These are phyloP conservation scores for Hesperophylax magnus DNA, from an alignment of 1,140 invertebrate species.

Conservation along the genomic window DNA sequence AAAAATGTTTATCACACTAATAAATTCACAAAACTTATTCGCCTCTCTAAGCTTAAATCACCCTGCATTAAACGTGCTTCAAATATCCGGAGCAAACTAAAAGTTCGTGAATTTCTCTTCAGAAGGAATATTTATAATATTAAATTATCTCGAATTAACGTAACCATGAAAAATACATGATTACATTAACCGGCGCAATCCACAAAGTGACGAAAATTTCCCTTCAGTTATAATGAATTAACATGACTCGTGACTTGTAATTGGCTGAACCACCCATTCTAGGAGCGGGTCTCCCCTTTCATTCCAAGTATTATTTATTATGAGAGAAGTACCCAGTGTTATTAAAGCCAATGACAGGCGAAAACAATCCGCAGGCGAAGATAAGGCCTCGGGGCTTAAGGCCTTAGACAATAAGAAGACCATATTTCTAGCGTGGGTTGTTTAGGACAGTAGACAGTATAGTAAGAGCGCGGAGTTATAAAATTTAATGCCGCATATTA, in stretches of 20 bases:
- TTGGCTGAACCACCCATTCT: neutral
- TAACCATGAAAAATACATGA: too few relatives aligned
- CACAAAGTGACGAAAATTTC: neutral
- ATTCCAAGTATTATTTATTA: conserved; percentile 19
- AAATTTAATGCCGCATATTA: too few relatives aligned
- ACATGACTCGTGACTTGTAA: conserved; percentile 5
- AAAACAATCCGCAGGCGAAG: neutral
- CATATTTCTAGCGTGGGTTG: neutral
- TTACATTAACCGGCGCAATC: too few relatives aligned
- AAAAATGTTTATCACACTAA: too few relatives aligned
- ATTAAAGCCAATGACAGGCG: conserved; percentile 25
- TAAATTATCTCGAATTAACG: too few relatives aligned
- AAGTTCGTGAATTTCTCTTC: neutral
- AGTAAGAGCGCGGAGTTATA: too few relatives aligned
- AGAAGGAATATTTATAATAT: too few relatives aligned
- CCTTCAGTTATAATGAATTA: neutral
- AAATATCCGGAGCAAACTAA: too few relatives aligned
- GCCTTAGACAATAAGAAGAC: neutral
- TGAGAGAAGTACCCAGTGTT: conserved; percentile 4
- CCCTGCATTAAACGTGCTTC: too few relatives aligned
- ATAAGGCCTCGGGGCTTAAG: neutral
- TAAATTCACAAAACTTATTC: too few relatives aligned
- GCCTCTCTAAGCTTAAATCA: too few relatives aligned
- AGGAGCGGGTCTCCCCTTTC: neutral
- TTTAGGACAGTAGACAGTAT: neutral